A percentile compares a stretch with the other conserved stretches of the same genome.
Conservation (phyloP, 2,113 vertebrate genomes). For the Parus major region DNA sequence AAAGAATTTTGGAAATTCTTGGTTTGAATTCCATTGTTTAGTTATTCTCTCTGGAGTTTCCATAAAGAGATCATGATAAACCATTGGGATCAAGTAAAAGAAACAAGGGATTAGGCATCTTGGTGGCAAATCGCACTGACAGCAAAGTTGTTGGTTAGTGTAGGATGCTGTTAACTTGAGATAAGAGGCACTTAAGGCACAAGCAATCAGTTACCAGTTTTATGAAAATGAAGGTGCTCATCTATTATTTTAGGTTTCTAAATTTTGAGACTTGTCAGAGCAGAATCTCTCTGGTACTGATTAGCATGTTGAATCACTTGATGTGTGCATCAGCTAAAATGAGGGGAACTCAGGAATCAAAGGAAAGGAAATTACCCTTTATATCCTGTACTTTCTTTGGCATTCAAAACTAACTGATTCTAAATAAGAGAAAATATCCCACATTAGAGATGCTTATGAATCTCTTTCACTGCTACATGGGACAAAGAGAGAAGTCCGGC, state of each 20-base stretch:
- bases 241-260: not conserved
- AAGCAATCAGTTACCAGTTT: not conserved
- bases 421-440: conserved; percentile 18
- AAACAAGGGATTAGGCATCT: not conserved
- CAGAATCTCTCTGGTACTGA: conserved; percentile 4
- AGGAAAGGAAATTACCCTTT: conserved; percentile 37
- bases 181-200: not conserved
- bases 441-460: not conserved
- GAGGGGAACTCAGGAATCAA: conserved; percentile 33
- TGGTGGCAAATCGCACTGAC: not conserved
- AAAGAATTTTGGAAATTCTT: not conserved
- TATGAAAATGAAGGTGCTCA: not conserved
- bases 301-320: conserved; percentile 38
- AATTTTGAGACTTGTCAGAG: not conserved
- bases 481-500: not conserved
- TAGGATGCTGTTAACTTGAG: not conserved
- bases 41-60: not conserved
- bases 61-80: not conserved
- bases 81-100: not conserved
- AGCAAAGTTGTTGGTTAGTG: not conserved
- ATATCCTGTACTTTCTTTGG: conserved; percentile 36
- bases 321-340: conserved; percentile 41
- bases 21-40: not conserved
- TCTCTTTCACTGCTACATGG: not conserved
- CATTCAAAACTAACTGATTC: conserved; percentile 12